A percentile compares a stretch with the other conserved stretches of the same genome.
Conservation (phyloP, 2,888 invertebrate genomes). For the Argynnis bischoffii region DNA sequence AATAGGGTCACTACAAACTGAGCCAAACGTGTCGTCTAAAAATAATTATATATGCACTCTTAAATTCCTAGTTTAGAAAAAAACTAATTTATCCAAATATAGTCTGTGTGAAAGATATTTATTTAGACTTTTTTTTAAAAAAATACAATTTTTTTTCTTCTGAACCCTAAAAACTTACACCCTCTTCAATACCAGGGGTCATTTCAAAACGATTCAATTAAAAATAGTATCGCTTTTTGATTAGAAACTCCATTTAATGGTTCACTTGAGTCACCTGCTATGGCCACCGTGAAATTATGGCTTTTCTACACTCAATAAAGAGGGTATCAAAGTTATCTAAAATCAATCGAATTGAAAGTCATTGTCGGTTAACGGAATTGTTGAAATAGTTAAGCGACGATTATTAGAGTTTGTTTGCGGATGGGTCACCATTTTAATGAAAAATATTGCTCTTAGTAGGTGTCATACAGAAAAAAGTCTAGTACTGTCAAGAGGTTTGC, state of each 20-base stretch:
- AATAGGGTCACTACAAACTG: too few relatives aligned
- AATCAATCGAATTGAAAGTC: conserved; percentile 15
- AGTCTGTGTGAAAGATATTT: too few relatives aligned
- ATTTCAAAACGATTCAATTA: conserved; percentile 16
- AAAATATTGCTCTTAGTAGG: too few relatives aligned
- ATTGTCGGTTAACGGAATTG: conserved; percentile 12
- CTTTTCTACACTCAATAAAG: conserved; percentile 20
- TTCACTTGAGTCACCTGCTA: conserved; percentile 21
- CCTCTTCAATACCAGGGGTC: background rate
- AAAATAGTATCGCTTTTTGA: conserved; percentile 18
- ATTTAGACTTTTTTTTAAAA: background rate
- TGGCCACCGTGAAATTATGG: conserved; percentile 18
- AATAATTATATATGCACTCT: too few relatives aligned
- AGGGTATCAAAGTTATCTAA: conserved; percentile 17
- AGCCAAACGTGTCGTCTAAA: too few relatives aligned
- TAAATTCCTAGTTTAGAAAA: too few relatives aligned
- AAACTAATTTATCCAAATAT: too few relatives aligned
- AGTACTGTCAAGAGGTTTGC: too few relatives aligned
- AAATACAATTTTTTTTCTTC: background rate
- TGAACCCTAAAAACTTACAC: background rate
- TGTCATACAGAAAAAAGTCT: too few relatives aligned
- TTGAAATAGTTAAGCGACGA: conserved; percentile 1
- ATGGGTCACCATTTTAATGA: conserved; percentile 9
- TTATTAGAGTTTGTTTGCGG: background rate
- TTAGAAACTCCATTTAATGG: conserved; percentile 20